phyloP scores from a whole-genome alignment of 2,888 invertebrate species.

The Uropetala carovei region DNA sequence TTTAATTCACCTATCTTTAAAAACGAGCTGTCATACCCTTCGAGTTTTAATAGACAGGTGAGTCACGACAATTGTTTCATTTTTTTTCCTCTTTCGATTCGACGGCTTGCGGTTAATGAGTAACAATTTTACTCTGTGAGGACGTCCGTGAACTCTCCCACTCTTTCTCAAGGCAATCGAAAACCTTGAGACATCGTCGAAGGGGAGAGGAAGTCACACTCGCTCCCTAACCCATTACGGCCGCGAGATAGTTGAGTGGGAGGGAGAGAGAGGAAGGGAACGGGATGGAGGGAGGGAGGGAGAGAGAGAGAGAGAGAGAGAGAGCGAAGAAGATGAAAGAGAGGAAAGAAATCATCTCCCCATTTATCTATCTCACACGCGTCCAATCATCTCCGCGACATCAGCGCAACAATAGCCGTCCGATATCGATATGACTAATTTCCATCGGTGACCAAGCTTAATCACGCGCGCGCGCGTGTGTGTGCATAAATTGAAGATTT shows the following conservation, averaged over 20 bases:
- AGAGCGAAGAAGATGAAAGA: not conserved
- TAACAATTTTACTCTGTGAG: too few relatives aligned
- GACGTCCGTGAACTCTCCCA: too few relatives aligned
- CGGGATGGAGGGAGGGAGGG: not conserved
- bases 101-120: too few relatives aligned
- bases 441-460: not conserved
- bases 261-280: not conserved
- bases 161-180: too few relatives aligned
- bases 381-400: not conserved
- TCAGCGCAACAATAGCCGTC: not conserved
- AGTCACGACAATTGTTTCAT: too few relatives aligned
- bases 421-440: not conserved
- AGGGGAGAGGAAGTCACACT: not conserved
- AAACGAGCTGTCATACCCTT: too few relatives aligned
- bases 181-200: not conserved
- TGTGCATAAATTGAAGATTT: not conserved
- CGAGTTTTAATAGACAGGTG: too few relatives aligned
- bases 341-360: not conserved
- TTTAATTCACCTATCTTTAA: too few relatives aligned
- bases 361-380: not conserved
- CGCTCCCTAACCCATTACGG: not conserved
- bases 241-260: not conserved
- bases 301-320: not conserved
- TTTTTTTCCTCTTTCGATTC: too few relatives aligned
- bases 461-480: not conserved